Percentiles rank a stretch among this genome's conserved stretches.
phyloP scores from a whole-genome alignment of 2,797 vertebrate species.

The Periophthalmus magnuspinnatus region DNA sequence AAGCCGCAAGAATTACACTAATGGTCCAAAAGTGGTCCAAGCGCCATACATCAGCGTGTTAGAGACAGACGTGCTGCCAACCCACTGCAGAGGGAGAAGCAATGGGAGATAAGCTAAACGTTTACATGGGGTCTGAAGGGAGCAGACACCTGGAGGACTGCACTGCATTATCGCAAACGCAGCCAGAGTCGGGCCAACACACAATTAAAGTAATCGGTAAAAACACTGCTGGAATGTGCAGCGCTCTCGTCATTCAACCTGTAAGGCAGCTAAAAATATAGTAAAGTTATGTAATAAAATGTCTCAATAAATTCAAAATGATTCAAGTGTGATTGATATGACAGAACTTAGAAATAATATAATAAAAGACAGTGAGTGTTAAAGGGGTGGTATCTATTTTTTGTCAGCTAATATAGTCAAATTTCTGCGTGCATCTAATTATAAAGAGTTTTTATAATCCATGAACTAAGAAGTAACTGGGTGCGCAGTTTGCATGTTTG shows the following conservation, averaged over 20 bases:
- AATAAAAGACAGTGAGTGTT: too few relatives aligned
- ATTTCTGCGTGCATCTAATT: too few relatives aligned
- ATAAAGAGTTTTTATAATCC: too few relatives aligned
- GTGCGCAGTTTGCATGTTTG: too few relatives aligned
- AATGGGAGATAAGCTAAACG: neutral
- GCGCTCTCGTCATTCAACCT: neutral
- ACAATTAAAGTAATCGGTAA: neutral
- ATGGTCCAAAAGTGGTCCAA: conserved; percentile 54
- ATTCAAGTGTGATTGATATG: neutral
- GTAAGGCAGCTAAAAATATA: neutral
- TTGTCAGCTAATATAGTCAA: too few relatives aligned
- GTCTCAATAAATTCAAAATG: neutral
- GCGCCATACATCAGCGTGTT: conserved; percentile 37
- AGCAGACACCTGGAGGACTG: neutral
- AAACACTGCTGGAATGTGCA: neutral
- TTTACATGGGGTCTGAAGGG: conserved; percentile 1
- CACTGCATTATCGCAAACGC: neutral
- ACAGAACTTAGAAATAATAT: neutral
- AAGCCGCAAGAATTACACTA: conserved; percentile 68
- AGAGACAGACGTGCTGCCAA: conserved; percentile 33
- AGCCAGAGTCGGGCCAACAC: neutral
- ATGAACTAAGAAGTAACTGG: too few relatives aligned
- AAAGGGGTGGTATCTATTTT: too few relatives aligned
- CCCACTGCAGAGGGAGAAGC: conserved; percentile 34
- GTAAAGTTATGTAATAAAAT: neutral